Evolutionary conservation across 2,888 invertebrate genomes (phyloP).

Genomic region (Marronus borbonicus): DNA sequence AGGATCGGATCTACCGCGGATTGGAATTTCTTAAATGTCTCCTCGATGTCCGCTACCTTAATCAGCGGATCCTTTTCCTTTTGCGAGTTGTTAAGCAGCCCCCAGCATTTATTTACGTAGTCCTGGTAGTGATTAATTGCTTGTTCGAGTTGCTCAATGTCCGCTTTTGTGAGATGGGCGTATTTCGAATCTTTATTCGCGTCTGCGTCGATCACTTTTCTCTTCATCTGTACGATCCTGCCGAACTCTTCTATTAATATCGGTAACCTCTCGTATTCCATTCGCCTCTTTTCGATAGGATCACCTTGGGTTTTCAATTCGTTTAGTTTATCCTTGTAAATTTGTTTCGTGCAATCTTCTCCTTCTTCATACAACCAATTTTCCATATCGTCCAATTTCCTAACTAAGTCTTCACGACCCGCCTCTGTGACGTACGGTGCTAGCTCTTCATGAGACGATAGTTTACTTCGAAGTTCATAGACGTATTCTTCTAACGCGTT

Average conservation of each 20-base stretch:
- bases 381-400: constrained; percentile 87
- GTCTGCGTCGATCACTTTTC: constrained; percentile 66
- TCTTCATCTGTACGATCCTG: constrained; percentile 81
- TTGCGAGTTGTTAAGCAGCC: constrained; percentile 77
- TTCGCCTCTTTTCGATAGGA: constrained; percentile 87
- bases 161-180: constrained; percentile 86
- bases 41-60: constrained; percentile 84
- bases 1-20: constrained; percentile 81
- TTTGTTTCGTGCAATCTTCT: constrained; percentile 89
- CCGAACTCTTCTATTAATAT: constrained; percentile 87
- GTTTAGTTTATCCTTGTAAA: constrained; percentile 77
- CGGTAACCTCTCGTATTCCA: constrained; percentile 87
- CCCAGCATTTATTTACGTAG: constrained; percentile 88
- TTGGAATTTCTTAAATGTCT: constrained; percentile 82
- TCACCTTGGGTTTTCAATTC: constrained; percentile 85
- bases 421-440: constrained; percentile 83
- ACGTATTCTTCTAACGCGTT: constrained; percentile 99
- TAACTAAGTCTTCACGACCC: constrained; percentile 77
- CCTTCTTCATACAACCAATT: constrained; percentile 98
- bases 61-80: constrained; percentile 84
- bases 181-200: constrained; percentile 86
- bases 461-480: constrained; percentile 94
- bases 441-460: constrained; percentile 83
- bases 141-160: constrained; percentile 83
- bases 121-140: constrained; percentile 80